phyloP scores from a whole-genome alignment of 2,797 vertebrate species.

The Danio aesculapii region DNA sequence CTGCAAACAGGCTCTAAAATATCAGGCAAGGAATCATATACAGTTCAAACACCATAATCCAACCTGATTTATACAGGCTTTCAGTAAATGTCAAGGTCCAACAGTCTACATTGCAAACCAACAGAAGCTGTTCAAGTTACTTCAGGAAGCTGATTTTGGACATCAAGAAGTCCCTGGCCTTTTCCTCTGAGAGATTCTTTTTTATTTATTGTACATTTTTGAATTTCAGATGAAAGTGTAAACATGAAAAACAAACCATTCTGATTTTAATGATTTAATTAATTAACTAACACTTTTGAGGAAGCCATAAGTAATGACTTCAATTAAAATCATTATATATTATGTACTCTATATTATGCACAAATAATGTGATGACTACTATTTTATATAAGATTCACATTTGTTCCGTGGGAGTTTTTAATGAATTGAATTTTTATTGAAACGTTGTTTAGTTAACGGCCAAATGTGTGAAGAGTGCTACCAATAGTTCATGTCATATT shows the following conservation, averaged over 20 bases:
- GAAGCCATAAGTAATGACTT: neutral
- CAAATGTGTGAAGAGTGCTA: too few relatives aligned
- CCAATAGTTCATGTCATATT: too few relatives aligned
- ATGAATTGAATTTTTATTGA: too few relatives aligned
- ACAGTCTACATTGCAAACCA: neutral
- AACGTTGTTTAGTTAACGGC: too few relatives aligned
- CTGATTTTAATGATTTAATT: too few relatives aligned
- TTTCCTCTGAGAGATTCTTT: neutral
- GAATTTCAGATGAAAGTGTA: neutral
- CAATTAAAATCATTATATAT: too few relatives aligned
- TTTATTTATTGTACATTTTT: neutral
- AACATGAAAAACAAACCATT: neutral
- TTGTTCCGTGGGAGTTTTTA: too few relatives aligned
- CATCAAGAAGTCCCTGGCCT: neutral
- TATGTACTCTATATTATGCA: too few relatives aligned
- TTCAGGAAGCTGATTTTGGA: neutral
- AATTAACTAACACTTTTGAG: neutral
- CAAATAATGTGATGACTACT: too few relatives aligned
- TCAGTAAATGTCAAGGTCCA: neutral
- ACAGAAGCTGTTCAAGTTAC: neutral
- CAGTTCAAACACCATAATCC: conserved; percentile 32
- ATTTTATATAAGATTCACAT: too few relatives aligned
- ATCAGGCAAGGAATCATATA: conserved; percentile 2
- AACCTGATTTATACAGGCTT: conserved; percentile 32
- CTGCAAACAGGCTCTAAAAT: conserved; percentile 3